phyloP scores from a whole-genome alignment of 2,888 invertebrate genomes.

The Pegoplata infirma region DNA sequence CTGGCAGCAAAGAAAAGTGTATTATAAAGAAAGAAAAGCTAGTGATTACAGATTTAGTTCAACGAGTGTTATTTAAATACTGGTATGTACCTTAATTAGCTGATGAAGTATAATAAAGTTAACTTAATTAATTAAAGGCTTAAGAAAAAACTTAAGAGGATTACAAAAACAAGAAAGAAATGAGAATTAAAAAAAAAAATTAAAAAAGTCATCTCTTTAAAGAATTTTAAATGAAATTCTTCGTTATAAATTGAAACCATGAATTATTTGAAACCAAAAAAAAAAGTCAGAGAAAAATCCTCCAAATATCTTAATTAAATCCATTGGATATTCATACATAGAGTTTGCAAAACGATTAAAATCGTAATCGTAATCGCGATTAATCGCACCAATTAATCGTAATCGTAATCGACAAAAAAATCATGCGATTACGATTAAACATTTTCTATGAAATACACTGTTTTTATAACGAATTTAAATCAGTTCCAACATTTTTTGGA shows the following conservation, averaged over 20 bases:
- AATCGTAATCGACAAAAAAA: too few relatives aligned
- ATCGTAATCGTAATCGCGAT: too few relatives aligned
- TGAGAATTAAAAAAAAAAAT: too few relatives aligned
- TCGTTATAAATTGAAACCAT: not conserved
- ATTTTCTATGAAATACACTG: too few relatives aligned
- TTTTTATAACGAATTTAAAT: too few relatives aligned
- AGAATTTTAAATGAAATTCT: not conserved
- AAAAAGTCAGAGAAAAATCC: not conserved
- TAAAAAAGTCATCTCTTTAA: not conserved
- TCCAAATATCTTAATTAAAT: too few relatives aligned
- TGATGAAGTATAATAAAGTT: conserved; percentile 1
- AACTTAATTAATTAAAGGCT: conserved; percentile 10
- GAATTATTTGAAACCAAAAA: not conserved
- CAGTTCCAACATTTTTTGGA: too few relatives aligned
- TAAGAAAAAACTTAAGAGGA: conserved; percentile 15
- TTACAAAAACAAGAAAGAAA: not conserved
- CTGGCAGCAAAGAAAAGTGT: too few relatives aligned
- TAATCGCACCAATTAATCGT: too few relatives aligned
- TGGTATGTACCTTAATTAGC: conserved; percentile 16
- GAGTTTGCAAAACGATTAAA: too few relatives aligned
- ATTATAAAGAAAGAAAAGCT: too few relatives aligned
- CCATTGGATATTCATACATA: not conserved
- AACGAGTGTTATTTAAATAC: not conserved
- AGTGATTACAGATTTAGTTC: not conserved
- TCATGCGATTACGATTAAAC: too few relatives aligned